A percentile compares a stretch with the other conserved stretches of the same genome.
These are phyloP conservation scores for Illadopsis cleaveri DNA, from an alignment of 2,113 vertebrate genomes.

Conservation along the genomic window DNA sequence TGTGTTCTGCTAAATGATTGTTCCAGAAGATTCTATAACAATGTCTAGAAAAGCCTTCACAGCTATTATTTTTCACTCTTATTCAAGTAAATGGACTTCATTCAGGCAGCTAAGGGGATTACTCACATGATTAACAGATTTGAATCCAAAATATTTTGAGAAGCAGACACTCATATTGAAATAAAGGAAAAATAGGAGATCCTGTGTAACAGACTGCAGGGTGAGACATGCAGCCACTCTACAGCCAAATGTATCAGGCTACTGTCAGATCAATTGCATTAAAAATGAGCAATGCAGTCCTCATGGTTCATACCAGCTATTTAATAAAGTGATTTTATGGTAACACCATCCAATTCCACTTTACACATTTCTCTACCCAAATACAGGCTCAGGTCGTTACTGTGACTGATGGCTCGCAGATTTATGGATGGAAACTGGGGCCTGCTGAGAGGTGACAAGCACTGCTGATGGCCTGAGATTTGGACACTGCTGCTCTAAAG, in stretches of 20 bases:
- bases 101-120: background rate
- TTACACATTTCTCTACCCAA: background rate
- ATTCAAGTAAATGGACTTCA: background rate
- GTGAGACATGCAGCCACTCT: background rate
- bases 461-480: background rate
- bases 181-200: background rate
- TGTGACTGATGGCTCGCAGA: background rate
- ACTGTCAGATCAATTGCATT: background rate
- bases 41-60: background rate
- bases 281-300: background rate
- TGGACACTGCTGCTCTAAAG: background rate
- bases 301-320: background rate
- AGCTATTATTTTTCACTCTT: background rate
- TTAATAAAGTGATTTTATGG: background rate
- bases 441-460: background rate
- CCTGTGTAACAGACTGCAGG: background rate
- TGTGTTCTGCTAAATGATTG: background rate
- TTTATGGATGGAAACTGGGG: background rate
- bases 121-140: background rate
- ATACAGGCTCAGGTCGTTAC: background rate
- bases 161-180: background rate
- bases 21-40: background rate
- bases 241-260: background rate
- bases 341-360: background rate
- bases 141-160: background rate